These are phyloP conservation scores for Chrysocyon brachyurus DNA, from an alignment of 2,797 vertebrate species.

Conservation along the genomic window DNA sequence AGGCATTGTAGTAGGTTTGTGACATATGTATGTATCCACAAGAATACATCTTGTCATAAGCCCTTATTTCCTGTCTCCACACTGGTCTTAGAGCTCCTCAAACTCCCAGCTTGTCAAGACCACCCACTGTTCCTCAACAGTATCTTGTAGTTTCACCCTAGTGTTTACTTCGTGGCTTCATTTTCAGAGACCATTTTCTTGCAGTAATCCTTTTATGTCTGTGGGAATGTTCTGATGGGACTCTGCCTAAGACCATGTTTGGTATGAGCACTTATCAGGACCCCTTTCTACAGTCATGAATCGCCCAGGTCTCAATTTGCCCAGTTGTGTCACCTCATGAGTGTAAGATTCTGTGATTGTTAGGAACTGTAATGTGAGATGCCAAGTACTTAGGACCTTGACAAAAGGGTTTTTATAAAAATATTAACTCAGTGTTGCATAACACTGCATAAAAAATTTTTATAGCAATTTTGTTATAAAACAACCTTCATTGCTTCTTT, in stretches of 20 bases:
- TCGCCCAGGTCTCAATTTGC: background rate
- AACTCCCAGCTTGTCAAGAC: background rate
- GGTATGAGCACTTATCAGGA: background rate
- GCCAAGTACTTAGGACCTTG: background rate
- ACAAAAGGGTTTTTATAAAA: background rate
- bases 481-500: slow-evolving; percentile 5
- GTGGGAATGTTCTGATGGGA: background rate
- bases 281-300: background rate
- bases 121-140: background rate
- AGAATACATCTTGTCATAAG: background rate
- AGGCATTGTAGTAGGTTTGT: background rate
- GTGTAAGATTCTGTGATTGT: background rate
- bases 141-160: background rate
- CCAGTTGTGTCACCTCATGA: background rate
- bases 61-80: background rate
- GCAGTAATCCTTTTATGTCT: background rate
- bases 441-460: background rate
- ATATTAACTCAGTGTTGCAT: background rate
- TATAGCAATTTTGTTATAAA: background rate
- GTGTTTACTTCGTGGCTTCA: background rate
- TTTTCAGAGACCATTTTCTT: background rate
- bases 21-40: background rate
- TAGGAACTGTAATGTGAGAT: background rate
- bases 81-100: background rate
- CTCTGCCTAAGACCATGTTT: background rate